phyloP scores from a whole-genome alignment of 2,113 vertebrate genomes.

The Microcebus ravelobensis region DNA sequence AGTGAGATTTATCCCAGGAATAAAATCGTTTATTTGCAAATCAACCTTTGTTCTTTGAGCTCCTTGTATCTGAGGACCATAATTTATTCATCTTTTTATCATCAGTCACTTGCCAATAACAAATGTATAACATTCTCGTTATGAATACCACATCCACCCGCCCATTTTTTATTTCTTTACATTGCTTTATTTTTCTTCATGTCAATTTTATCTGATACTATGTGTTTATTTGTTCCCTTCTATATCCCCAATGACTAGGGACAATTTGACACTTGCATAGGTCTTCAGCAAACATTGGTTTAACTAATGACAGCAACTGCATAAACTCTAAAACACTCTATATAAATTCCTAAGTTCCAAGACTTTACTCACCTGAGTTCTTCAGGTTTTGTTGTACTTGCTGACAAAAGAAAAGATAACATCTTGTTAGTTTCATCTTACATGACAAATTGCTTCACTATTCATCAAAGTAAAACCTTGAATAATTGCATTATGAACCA shows the following conservation, averaged over 20 bases:
- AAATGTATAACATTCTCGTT: slow-evolving; percentile 2
- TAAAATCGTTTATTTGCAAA: slow-evolving; percentile 13
- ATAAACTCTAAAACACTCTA: not conserved
- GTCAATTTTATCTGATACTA: not conserved
- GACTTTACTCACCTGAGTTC: slow-evolving; percentile 82
- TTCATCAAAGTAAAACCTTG: not conserved
- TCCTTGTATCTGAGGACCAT: not conserved
- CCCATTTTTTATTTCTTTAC: not conserved
- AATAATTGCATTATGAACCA: not conserved
- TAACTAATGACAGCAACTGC: slow-evolving; percentile 28
- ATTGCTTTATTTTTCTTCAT: not conserved
- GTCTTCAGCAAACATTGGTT: not conserved
- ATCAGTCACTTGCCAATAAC: not conserved
- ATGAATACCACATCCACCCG: not conserved
- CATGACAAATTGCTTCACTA: not conserved
- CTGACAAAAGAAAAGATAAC: slow-evolving; percentile 71
- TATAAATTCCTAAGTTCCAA: slow-evolving; percentile 15
- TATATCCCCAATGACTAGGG: not conserved
- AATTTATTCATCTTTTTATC: not conserved
- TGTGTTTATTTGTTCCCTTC: not conserved
- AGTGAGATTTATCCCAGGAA: not conserved
- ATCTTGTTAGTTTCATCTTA: slow-evolving; percentile 50
- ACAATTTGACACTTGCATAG: not conserved
- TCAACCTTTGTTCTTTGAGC: not conserved
- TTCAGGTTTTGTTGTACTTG: slow-evolving; percentile 81